Conservation (phyloP, 2,888 invertebrate species). For the Nematopogon swammerdamellus region DNA sequence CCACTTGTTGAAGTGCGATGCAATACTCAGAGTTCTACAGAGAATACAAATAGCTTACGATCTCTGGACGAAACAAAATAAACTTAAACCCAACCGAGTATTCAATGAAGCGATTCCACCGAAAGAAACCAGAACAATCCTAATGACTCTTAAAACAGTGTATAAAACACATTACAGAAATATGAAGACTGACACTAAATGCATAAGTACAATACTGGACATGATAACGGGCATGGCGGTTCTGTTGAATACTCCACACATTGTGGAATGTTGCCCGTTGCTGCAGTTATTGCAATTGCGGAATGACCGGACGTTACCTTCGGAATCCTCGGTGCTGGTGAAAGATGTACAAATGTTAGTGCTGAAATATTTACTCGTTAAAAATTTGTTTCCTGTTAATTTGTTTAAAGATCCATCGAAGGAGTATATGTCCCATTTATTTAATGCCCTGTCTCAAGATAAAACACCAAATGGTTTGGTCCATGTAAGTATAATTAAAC, state of each 20-base stretch:
- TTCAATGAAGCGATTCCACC: neutral
- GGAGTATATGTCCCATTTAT: conserved; percentile 18
- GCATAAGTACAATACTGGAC: conserved; percentile 19
- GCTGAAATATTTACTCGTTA: conserved; percentile 24
- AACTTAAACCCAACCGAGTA: too few species aligned
- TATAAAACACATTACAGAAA: conserved; percentile 19
- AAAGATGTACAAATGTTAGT: conserved; percentile 19
- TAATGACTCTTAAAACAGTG: conserved; percentile 13
- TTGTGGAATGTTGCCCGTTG: too few species aligned
- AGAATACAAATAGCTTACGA: conserved; percentile 15
- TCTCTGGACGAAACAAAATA: neutral
- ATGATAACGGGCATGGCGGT: too few species aligned
- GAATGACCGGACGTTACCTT: too few species aligned
- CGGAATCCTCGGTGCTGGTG: too few species aligned
- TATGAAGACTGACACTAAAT: conserved; percentile 11
- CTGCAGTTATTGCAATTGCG: too few species aligned
- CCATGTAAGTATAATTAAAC: too few species aligned
- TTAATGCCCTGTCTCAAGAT: conserved; percentile 19
- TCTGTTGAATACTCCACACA: too few species aligned
- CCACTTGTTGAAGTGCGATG: conserved; percentile 25
- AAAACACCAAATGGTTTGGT: too few species aligned
- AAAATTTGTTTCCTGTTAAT: conserved; percentile 14
- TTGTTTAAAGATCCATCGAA: conserved; percentile 21
- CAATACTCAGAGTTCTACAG: conserved; percentile 26
- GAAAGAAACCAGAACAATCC: neutral